Base-by-base conservation (phyloP, 2,888 invertebrate genomes). In the Anodontia alba region DNA sequence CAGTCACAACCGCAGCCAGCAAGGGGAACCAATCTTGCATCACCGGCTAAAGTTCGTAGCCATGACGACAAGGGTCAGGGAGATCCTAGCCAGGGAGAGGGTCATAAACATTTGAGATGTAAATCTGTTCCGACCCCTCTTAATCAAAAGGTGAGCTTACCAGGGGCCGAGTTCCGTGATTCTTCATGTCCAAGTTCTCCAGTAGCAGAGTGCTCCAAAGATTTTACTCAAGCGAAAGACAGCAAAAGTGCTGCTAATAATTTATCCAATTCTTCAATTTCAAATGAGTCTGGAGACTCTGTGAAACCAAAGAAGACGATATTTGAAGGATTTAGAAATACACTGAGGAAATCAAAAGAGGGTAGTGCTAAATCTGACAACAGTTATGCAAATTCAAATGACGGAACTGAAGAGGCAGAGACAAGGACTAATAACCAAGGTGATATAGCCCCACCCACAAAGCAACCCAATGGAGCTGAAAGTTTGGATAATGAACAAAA, bases 291-390 rank as follows among this genome's bases (percentile, higher is more conserved):
- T 8, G 73, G 73, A 79, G 83, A 85, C 36, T 88, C 89, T 17
- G 95, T 95, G 66, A 95, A 95, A 90, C 95, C 95, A 88, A 95
- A 95, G 86, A 92, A 94, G 80, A 94, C 93, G 89, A 95, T 96
- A 90, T 95, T 96, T 91, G 96, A 96, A 90, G 96, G 96, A 88
- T 96, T 96, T 93, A 95, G 95, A 86, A 96, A 96, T 93, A 96
- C 96, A 8, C 94, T 96, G 80, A 94, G 95, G 75, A 94, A 96
- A 90, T 95, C 96, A 88, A 95, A 95, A 90, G 95, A 87, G 80
- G 90, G 89, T 73, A 85, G 80, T 75, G 79, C 73, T 71, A 84
- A 72, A 75, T 17, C 62, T 62, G 84, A 84, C 29, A 74, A 75
- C 57, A 85, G 81, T 82, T 85, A 86, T 81, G 87, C 83, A 80